These are phyloP conservation scores for Microtus pennsylvanicus DNA, from an alignment of 2,113 vertebrate genomes.

Conservation along the genomic window DNA sequence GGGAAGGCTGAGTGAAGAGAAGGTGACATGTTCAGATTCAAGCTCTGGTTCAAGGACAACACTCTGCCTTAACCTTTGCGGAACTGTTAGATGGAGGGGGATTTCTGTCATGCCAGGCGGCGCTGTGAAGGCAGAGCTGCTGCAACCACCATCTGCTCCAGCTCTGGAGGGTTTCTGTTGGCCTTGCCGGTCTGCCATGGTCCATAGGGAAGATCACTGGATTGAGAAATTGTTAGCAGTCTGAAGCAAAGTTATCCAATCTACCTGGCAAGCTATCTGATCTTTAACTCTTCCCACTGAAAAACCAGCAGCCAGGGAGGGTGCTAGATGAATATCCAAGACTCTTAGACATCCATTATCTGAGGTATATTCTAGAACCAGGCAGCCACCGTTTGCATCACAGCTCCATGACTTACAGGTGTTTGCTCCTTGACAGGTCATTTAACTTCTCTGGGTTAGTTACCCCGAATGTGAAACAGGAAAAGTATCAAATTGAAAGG, in stretches of 20 bases:
- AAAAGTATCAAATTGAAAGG: neutral
- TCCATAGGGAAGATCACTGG: neutral
- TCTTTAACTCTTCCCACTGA: neutral
- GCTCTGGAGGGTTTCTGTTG: conserved; percentile 11
- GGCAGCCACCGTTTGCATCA: neutral
- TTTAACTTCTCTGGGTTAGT: neutral
- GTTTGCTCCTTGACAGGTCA: neutral
- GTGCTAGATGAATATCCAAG: neutral
- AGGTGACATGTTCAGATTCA: neutral
- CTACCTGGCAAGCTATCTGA: neutral
- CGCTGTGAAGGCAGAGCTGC: neutral
- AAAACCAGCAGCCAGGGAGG: neutral
- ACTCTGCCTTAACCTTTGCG: neutral
- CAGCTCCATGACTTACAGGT: neutral
- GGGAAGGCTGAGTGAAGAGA: neutral
- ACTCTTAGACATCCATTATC: neutral
- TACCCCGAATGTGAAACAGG: neutral
- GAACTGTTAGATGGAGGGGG: neutral
- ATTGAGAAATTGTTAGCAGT: neutral
- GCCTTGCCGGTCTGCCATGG: neutral
- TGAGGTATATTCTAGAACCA: neutral
- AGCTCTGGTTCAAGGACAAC: neutral
- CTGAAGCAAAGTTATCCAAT: neutral
- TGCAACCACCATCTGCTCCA: neutral
- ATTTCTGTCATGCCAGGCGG: neutral